phyloP scores from a whole-genome alignment of 2,888 invertebrate genomes.

The Helobdella robusta region DNA sequence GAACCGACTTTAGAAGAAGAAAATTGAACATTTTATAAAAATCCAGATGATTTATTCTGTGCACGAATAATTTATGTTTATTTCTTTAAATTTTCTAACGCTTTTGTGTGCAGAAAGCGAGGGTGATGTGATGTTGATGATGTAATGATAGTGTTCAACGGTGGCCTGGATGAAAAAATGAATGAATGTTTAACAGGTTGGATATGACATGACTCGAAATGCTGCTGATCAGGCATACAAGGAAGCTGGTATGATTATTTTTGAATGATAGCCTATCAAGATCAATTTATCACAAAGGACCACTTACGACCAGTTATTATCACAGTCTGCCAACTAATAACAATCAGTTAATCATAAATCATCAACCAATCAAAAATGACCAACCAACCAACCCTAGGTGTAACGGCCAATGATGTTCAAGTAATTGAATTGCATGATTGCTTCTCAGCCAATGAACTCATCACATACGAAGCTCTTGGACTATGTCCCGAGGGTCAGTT shows the following conservation, averaged over 20 bases:
- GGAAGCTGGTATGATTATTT: constrained; percentile 39
- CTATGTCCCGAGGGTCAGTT: constrained; percentile 58
- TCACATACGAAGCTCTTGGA: constrained; percentile 92
- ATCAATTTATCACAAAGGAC: too few species aligned
- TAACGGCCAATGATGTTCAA: constrained; percentile 71
- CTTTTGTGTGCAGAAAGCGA: not conserved
- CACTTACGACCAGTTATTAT: too few species aligned
- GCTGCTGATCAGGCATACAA: constrained; percentile 57
- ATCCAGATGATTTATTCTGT: not conserved
- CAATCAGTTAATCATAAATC: too few species aligned
- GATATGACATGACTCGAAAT: constrained; percentile 82
- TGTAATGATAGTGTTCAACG: too few species aligned
- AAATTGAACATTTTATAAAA: not conserved
- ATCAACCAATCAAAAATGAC: too few species aligned
- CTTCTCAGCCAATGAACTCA: constrained; percentile 90
- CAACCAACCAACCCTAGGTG: too few species aligned
- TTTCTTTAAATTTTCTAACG: not conserved
- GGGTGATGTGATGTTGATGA: not conserved
- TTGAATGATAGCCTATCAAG: not conserved
- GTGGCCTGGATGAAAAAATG: too few species aligned
- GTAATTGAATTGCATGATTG: constrained; percentile 96
- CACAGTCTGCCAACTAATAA: too few species aligned
- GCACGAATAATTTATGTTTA: not conserved
- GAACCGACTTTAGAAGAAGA: not conserved
- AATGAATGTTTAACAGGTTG: constrained; percentile 56